Conservation (phyloP, 2,113 vertebrate species). For the Lepus americanus region DNA sequence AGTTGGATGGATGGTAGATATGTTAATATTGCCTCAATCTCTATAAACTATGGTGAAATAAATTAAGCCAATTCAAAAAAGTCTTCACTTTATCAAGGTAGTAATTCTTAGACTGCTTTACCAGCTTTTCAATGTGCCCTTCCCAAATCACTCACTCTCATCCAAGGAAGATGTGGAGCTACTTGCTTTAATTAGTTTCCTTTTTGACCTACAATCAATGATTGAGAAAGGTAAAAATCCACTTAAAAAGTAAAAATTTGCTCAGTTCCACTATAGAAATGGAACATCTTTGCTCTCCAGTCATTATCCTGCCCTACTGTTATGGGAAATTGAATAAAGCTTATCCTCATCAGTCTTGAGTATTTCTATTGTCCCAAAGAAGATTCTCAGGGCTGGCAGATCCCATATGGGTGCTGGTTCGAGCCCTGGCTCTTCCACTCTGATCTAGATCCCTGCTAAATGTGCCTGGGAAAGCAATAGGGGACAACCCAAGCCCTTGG, state of each 20-base stretch:
- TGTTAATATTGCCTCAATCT: not conserved
- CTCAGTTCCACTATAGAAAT: not conserved
- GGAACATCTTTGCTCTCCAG: not conserved
- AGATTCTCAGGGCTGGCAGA: not conserved
- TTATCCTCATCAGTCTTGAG: not conserved
- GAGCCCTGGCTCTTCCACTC: too few species aligned
- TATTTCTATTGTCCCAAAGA: not conserved
- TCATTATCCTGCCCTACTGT: not conserved
- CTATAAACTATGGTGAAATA: not conserved
- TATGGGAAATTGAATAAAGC: not conserved
- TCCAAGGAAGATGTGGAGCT: not conserved
- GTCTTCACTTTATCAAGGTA: not conserved
- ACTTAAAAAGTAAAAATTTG: not conserved
- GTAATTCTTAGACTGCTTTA: not conserved
- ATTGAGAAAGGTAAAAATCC: not conserved
- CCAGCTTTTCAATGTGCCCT: not conserved
- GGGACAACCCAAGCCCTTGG: too few species aligned
- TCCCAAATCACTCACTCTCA: fast-evolving
- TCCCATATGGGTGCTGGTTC: too few species aligned
- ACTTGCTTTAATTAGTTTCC: not conserved
- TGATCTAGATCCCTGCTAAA: too few species aligned
- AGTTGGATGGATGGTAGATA: not conserved
- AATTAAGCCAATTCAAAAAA: not conserved
- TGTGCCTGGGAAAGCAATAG: too few species aligned
- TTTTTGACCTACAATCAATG: not conserved